Conservation (phyloP, 1,140 invertebrate genomes). For the Temnothorax longispinosus region DNA sequence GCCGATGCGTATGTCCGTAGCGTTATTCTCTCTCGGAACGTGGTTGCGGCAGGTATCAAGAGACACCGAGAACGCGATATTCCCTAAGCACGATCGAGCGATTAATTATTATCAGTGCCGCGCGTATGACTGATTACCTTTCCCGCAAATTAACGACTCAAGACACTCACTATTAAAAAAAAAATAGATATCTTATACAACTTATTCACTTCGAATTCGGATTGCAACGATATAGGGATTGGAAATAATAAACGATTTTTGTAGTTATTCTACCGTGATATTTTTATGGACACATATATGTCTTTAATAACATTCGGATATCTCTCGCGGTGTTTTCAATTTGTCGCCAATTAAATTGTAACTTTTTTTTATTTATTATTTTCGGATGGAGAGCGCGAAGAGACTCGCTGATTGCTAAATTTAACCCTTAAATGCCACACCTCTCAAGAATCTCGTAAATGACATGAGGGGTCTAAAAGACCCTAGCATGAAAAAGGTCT, state of each 20-base stretch:
- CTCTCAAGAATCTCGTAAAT: too few species aligned
- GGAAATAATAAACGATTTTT: neutral
- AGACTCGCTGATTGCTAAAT: neutral
- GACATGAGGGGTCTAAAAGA: too few species aligned
- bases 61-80: neutral
- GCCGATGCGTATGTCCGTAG: constrained; percentile 12
- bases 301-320: too few species aligned
- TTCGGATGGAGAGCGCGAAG: neutral
- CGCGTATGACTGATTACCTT: neutral
- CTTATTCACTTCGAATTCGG: neutral
- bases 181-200: too few species aligned
- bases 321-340: neutral
- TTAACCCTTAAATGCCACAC: neutral
- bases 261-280: neutral
- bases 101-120: constrained; percentile 11
- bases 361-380: neutral
- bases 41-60: neutral
- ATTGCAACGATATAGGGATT: neutral
- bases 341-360: neutral
- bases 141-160: neutral
- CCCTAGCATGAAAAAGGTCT: too few species aligned
- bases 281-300: neutral
- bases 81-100: constrained; percentile 2
- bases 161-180: neutral
- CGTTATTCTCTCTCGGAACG: constrained; percentile 4